These are phyloP conservation scores for Microlaimidae sp. DNA, from an alignment of 2,888 invertebrate species.

Conservation along the genomic window DNA sequence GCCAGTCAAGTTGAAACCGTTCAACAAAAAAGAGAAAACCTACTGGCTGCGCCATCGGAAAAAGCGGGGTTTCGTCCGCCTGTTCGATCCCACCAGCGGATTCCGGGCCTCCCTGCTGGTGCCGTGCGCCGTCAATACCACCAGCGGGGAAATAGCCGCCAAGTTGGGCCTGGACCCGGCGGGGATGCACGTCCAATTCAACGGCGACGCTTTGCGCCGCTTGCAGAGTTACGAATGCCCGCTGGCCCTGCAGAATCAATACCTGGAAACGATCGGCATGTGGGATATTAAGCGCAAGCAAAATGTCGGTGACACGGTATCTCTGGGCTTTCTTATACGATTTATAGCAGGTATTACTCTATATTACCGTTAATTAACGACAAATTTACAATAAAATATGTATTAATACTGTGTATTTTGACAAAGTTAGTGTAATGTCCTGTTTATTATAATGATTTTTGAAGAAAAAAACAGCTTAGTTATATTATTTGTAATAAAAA, in stretches of 20 bases:
- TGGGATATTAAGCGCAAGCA: constrained; percentile 33
- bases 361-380: neutral
- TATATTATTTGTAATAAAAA: too few relatives aligned
- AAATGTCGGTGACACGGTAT: constrained; percentile 29
- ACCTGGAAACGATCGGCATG: constrained; percentile 36
- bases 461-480: too few relatives aligned
- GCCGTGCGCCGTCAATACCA: constrained; percentile 36
- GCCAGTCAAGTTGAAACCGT: constrained; percentile 3
- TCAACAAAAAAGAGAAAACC: constrained; percentile 6
- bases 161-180: constrained; percentile 34
- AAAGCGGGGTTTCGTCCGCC: constrained; percentile 17
- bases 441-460: neutral
- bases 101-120: constrained; percentile 28
- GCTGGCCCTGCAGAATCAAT: constrained; percentile 38
- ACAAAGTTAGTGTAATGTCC: too few relatives aligned
- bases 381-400: too few relatives aligned
- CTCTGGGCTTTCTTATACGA: constrained; percentile 35
- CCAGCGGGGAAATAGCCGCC: constrained; percentile 35
- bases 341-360: constrained; percentile 37
- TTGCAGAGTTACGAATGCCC: constrained; percentile 38
- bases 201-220: constrained; percentile 36
- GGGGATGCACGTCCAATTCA: constrained; percentile 36
- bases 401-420: too few relatives aligned
- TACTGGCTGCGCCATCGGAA: neutral
- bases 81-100: constrained; percentile 16